Base-by-base conservation (phyloP, 1,140 invertebrate species). In the Diplogasteroides magnus region DNA sequence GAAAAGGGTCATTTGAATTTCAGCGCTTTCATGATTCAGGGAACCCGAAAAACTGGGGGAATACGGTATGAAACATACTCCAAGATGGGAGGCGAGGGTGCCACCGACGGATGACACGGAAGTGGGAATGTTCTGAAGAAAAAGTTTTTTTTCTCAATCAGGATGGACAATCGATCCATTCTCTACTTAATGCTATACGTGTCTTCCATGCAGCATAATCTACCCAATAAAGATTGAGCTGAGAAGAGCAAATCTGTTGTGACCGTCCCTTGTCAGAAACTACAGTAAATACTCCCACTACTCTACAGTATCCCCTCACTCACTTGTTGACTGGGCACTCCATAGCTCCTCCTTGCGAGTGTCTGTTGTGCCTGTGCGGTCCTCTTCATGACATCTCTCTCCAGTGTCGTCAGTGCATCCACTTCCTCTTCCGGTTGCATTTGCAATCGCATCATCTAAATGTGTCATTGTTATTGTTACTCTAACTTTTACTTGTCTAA, bases 331-430 rank as follows among this genome's bases (percentile, higher is more conserved):
- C 15, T 26, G 23, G 29, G 31, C 28, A 31, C 57, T 19, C 37
- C 14, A 14, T 67, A 57, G 31, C 57, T 65, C n/a, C 48, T 57
- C 3, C 65, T 55, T 25, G 57, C 55, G 1, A 55, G 61, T 23
- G 69, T 64, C 65, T 72, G 69, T 31, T 74, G 69, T 29, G 73
- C 73, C 37, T 74, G 73, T 64, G 73, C 64, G 2, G 73, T 74
- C 11, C 73, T 13, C 61, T 72, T 71, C n/a, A 73, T 66, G 23
- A 74, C 73, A 31, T 74, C 73, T n/a, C 67, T 31, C 31, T 74
- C 73, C 31, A 74, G 55, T 23, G 73, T 64, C 19, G 69, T 68
- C 13, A 74, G 37, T 14, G 64, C 73, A 27, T 74, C 73, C 64
- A 68, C 56, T n/a, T 72, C 70, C 2, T 72, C 70, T 64, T 58